Percentiles rank a stretch among this genome's conserved stretches.
Conservation (phyloP, 2,888 invertebrate species). For the Mylabris sibirica region DNA sequence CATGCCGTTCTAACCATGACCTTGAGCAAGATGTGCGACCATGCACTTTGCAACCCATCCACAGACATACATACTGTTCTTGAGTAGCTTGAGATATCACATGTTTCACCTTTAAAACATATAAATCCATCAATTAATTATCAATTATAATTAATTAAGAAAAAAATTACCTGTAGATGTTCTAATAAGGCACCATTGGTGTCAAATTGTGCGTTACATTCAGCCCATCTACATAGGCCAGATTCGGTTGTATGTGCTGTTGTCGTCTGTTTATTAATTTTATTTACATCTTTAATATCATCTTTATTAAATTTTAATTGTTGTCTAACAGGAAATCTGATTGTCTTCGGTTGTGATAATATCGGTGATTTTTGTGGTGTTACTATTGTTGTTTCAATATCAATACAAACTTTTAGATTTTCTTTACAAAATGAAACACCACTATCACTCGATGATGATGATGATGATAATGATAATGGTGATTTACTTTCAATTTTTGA, state of each 20-base stretch:
- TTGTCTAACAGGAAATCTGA: constrained; percentile 72
- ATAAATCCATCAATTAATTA: constrained; percentile 1
- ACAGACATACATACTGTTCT: constrained; percentile 88
- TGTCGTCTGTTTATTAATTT: constrained; percentile 42
- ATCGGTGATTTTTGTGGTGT: constrained; percentile 74
- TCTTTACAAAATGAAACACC: constrained; percentile 52
- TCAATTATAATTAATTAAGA: background rate
- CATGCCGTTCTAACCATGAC: constrained; percentile 93
- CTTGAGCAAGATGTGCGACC: constrained; percentile 90
- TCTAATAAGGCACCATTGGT: constrained; percentile 83
- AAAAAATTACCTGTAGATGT: constrained; percentile 78
- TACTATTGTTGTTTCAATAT: constrained; percentile 45
- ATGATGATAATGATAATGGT: constrained; percentile 49
- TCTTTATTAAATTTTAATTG: constrained; percentile 46
- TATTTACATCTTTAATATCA: constrained; percentile 46
- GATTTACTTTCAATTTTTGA: constrained; percentile 42
- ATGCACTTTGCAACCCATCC: constrained; percentile 95
- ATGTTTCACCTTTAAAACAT: constrained; percentile 73
- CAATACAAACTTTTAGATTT: constrained; percentile 53
- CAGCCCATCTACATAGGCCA: constrained; percentile 79
- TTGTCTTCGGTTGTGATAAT: constrained; percentile 80
- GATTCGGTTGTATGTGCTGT: constrained; percentile 50
- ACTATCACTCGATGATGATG: constrained; percentile 52
- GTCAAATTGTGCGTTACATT: constrained; percentile 80
- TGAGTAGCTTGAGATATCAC: constrained; percentile 85